A percentile compares a stretch with the other conserved stretches of the same genome.
Evolutionary conservation across 2,797 vertebrate species (phyloP).

Genomic region (Passerculus sandwichensis): DNA sequence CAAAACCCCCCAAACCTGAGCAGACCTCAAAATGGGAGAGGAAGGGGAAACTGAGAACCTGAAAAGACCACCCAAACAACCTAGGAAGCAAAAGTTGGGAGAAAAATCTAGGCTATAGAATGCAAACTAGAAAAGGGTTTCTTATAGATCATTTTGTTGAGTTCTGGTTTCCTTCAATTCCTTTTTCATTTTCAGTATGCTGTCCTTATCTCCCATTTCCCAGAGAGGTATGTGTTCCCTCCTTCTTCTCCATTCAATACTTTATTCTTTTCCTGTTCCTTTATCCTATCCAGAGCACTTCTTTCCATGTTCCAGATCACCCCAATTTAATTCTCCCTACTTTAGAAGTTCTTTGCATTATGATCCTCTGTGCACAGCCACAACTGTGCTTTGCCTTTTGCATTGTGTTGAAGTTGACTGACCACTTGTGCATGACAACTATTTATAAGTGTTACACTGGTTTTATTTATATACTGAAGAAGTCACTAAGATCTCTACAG

Average conservation of each 20-base stretch:
- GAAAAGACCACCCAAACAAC: not conserved
- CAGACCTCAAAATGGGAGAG: constrained; percentile 59
- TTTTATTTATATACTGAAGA: constrained; percentile 13
- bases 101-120: not conserved
- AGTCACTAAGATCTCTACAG: constrained; percentile 4
- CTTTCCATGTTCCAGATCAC: constrained; percentile 17
- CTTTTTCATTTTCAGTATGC: constrained; percentile 64
- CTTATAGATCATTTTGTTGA: not conserved
- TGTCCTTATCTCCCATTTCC: not conserved
- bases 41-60: constrained; percentile 50
- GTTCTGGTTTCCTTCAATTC: constrained; percentile 53
- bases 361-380: not conserved
- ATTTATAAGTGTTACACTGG: not conserved
- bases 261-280: constrained; percentile 39
- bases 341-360: constrained; percentile 25
- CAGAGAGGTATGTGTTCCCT: not conserved
- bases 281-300: constrained; percentile 32
- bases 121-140: not conserved
- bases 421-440: constrained; percentile 43
- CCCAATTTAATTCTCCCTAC: not conserved
- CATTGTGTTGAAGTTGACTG: constrained; percentile 27
- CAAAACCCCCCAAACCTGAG: not conserved
- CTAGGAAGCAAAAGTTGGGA: not conserved
- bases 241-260: constrained; percentile 26
- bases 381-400: constrained; percentile 34